Conservation (phyloP, 2,113 vertebrate genomes). For the Mesocricetus auratus region DNA sequence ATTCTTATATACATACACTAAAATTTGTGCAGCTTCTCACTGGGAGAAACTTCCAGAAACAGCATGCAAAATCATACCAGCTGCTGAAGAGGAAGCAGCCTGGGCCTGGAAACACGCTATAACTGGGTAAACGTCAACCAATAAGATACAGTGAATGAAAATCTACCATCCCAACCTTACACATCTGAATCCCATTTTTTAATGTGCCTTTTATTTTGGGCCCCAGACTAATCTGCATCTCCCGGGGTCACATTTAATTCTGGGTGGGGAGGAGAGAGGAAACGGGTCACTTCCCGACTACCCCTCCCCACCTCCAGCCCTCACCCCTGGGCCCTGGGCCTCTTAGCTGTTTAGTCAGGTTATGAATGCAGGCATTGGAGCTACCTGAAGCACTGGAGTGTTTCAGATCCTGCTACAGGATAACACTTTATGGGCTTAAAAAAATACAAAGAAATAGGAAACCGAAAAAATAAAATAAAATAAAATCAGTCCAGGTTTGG, state of each 20-base stretch:
- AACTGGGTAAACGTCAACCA: background rate
- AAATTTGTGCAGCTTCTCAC: slow-evolving; percentile 61
- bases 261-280: slow-evolving; percentile 28
- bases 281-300: background rate
- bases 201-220: slow-evolving; percentile 58
- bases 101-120: background rate
- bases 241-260: slow-evolving; percentile 1
- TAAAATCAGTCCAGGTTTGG: background rate
- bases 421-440: background rate
- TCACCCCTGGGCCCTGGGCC: background rate
- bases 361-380: background rate
- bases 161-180: background rate
- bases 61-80: slow-evolving; percentile 65
- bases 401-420: background rate
- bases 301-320: too few relatives aligned
- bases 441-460: background rate
- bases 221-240: slow-evolving; percentile 31
- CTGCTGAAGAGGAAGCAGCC: slow-evolving; percentile 63
- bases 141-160: slow-evolving; percentile 57
- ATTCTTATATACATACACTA: slow-evolving; percentile 19
- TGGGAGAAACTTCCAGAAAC: slow-evolving; percentile 50
- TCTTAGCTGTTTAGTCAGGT: background rate
- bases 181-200: slow-evolving; percentile 64
- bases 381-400: background rate
- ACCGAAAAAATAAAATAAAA: rapidly evolving